These are phyloP conservation scores for Kuschelorhynchus macadamiae DNA, from an alignment of 2,888 invertebrate species.

Conservation along the genomic window DNA sequence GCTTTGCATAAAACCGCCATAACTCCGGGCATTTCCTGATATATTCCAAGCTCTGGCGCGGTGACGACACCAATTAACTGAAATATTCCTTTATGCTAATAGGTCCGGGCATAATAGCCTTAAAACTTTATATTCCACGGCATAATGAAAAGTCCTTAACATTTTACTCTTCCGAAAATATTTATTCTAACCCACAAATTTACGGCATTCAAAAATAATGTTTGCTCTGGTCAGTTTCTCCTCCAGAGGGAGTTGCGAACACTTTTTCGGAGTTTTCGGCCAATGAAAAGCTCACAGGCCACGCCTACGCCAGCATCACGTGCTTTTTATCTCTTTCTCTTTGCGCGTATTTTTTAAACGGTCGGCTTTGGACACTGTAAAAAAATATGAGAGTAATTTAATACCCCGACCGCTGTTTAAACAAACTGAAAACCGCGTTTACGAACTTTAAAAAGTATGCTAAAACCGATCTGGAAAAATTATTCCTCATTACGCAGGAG, in stretches of 20 bases:
- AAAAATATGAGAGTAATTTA: constrained; percentile 68
- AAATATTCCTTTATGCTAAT: constrained; percentile 69
- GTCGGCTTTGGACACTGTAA: constrained; percentile 66
- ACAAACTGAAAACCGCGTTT: constrained; percentile 66
- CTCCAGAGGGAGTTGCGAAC: constrained; percentile 65
- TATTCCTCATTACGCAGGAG: constrained; percentile 58
- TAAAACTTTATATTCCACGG: constrained; percentile 68
- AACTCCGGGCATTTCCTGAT: constrained; percentile 63
- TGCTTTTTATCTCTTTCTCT: constrained; percentile 64
- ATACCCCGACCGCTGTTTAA: constrained; percentile 66
- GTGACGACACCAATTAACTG: constrained; percentile 67
- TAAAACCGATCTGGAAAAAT: constrained; percentile 60
- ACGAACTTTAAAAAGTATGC: constrained; percentile 57
- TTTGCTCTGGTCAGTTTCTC: constrained; percentile 65
- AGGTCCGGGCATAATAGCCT: constrained; percentile 67
- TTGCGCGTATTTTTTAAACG: constrained; percentile 61
- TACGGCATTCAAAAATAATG: constrained; percentile 70
- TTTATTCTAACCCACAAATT: constrained; percentile 70
- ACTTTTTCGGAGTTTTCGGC: constrained; percentile 67
- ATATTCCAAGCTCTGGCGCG: constrained; percentile 59
- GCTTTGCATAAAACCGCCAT: constrained; percentile 64
- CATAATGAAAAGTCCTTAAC: constrained; percentile 70
- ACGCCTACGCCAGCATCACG: constrained; percentile 60
- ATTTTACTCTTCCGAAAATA: constrained; percentile 70
- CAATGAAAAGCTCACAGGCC: constrained; percentile 66